Percentiles rank a stretch among this genome's conserved stretches.
These are phyloP conservation scores for Drosophila ezoana DNA, from an alignment of 2,888 invertebrate species.

Conservation along the genomic window DNA sequence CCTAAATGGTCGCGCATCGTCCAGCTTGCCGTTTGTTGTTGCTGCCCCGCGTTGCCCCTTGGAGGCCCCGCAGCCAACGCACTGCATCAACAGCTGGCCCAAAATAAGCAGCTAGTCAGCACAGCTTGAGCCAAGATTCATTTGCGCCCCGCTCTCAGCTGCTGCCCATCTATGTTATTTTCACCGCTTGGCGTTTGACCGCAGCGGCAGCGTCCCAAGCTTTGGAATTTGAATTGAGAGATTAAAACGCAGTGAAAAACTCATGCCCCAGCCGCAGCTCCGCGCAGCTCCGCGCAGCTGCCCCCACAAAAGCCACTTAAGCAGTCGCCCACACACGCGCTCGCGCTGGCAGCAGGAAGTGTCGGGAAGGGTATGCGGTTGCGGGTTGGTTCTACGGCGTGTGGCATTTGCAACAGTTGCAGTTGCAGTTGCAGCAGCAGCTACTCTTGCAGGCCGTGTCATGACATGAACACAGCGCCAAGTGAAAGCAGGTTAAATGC, in stretches of 20 bases:
- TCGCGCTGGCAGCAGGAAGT: slow-evolving; percentile 16
- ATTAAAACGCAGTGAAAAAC: slow-evolving; percentile 60
- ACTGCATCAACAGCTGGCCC: slow-evolving; percentile 37
- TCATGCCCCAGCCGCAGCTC: not conserved
- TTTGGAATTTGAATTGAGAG: slow-evolving; percentile 73
- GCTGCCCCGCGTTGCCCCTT: not conserved
- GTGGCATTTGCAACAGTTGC: slow-evolving; percentile 59
- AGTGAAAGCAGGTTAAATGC: slow-evolving; percentile 83
- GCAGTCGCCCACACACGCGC: slow-evolving; percentile 44
- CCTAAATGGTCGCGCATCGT: slow-evolving; percentile 32
- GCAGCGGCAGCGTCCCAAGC: slow-evolving; percentile 33
- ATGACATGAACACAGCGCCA: slow-evolving; percentile 64
- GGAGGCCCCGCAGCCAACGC: not conserved
- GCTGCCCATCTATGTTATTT: slow-evolving; percentile 59
- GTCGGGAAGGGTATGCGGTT: slow-evolving; percentile 13
- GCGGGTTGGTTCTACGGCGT: slow-evolving; percentile 41
- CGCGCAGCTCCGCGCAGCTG: not conserved
- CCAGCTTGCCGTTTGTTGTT: slow-evolving; percentile 7
- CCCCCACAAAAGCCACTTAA: slow-evolving; percentile 1
- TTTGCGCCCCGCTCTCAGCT: slow-evolving; percentile 24
- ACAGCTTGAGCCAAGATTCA: slow-evolving; percentile 10
- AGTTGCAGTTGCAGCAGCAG: slow-evolving; percentile 45
- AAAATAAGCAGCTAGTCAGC: slow-evolving; percentile 35
- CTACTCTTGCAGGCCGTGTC: slow-evolving; percentile 55
- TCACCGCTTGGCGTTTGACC: slow-evolving; percentile 46